Evolutionary conservation across 2,888 invertebrate species (phyloP).

Genomic region (Lepidocyrtinus sp.): DNA sequence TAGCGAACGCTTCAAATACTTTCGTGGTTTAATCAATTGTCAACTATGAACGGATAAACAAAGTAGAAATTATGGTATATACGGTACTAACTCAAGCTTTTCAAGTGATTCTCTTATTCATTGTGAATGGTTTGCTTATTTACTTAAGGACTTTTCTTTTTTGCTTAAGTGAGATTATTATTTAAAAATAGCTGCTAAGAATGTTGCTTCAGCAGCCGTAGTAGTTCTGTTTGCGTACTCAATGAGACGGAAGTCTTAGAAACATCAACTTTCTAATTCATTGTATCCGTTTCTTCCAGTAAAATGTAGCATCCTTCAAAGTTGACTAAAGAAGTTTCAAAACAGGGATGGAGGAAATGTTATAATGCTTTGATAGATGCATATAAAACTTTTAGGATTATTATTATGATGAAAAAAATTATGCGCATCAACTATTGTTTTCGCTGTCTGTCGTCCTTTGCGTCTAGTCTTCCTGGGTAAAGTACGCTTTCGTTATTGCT

Average conservation of each 20-base stretch:
- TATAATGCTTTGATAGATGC: background rate
- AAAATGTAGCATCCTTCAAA: background rate
- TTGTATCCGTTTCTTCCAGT: background rate
- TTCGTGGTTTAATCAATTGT: background rate
- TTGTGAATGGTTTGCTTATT: conserved; percentile 32
- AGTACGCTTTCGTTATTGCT: background rate
- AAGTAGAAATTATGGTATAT: conserved; percentile 12
- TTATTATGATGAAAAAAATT: background rate
- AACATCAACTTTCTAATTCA: background rate
- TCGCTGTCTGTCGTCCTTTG: background rate
- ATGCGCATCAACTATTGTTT: conserved; percentile 15
- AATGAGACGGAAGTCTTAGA: background rate
- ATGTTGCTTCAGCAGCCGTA: background rate
- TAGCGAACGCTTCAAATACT: background rate
- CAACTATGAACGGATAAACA: conserved; percentile 1
- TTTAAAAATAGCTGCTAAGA: background rate
- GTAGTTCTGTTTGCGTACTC: background rate
- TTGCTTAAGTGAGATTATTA: background rate
- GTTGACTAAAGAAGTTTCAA: background rate
- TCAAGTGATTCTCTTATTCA: background rate
- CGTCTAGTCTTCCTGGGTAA: background rate
- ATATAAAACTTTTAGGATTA: background rate
- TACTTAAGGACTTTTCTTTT: conserved; percentile 21
- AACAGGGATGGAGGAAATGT: background rate
- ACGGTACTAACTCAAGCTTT: conserved; percentile 3